Evolutionary conservation across 2,797 vertebrate species (phyloP).

Genomic region (Chrysolophus pictus): DNA sequence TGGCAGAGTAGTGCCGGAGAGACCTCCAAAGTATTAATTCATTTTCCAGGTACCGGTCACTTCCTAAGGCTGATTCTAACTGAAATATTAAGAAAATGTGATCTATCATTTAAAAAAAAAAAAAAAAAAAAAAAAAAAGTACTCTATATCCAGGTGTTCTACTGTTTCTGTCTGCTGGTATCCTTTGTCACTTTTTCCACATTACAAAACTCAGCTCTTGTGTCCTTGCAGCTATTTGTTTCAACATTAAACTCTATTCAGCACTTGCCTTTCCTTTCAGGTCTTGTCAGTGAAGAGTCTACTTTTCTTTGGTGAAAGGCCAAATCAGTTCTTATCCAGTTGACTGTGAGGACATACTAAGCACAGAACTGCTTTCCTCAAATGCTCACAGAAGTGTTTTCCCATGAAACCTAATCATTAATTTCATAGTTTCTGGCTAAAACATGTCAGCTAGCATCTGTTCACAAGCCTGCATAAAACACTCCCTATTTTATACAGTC

Average conservation of each 20-base stretch:
- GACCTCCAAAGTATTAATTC: slow-evolving; percentile 22
- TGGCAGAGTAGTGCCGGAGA: neutral
- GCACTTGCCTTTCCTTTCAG: slow-evolving; percentile 35
- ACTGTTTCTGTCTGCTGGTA: neutral
- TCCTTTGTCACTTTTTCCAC: neutral
- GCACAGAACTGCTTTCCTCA: slow-evolving; percentile 35
- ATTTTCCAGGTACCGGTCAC: slow-evolving; percentile 25
- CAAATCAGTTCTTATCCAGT: neutral
- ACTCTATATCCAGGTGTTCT: slow-evolving; percentile 21
- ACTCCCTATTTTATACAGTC: slow-evolving; percentile 12
- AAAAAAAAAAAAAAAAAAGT: slow-evolving; percentile 19
- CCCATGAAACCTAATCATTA: slow-evolving; percentile 62
- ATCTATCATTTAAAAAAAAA: slow-evolving; percentile 6
- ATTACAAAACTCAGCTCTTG: slow-evolving; percentile 1
- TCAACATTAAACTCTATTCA: neutral
- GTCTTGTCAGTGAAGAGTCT: slow-evolving; percentile 22
- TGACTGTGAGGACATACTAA: slow-evolving; percentile 17
- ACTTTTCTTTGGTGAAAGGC: slow-evolving; percentile 6
- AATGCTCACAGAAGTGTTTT: slow-evolving; percentile 39
- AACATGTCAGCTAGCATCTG: slow-evolving; percentile 46
- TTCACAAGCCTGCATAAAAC: slow-evolving; percentile 36
- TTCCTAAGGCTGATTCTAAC: slow-evolving; percentile 39
- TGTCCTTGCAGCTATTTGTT: slow-evolving; percentile 14
- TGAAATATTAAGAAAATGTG: slow-evolving; percentile 39
- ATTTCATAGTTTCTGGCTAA: slow-evolving; percentile 44